Base-by-base conservation (phyloP, 2,113 vertebrate species). In the Tetrao urogallus region DNA sequence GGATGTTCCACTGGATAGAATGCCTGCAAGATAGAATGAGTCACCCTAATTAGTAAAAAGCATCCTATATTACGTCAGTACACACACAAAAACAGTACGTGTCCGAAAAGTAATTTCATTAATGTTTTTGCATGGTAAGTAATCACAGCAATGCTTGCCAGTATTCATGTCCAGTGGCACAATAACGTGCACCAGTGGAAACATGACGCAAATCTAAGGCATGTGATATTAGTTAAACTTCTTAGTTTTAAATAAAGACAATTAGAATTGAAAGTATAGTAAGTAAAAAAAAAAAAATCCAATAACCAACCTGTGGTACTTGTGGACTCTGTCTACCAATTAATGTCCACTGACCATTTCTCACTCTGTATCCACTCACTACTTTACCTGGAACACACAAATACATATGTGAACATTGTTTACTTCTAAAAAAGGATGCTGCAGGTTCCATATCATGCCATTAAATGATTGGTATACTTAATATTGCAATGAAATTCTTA, bases 251-350 rank as follows among this genome's bases (percentile, higher is more conserved):
- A 92, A 64, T 38, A 69, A 30, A 12, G 6, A 13, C 38, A 32
- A 89, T 57, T 73, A 76, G 66, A 85, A 76, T 30, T 36, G 22
- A 60, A 18, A 69, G 8, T 50, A 61, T 19, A 89, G 91, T 16
- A 40, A 61, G 48, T 36, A 25, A 64, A 25, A 64, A 43, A 54
- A 76, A 57, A 50, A 11, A 64, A 64, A 58, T n/a, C 56, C 61
- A 20, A 11, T 36, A 78, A 96, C 96, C 21, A 90, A 99, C 99
- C 98, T 99, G 99, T 61, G 99, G 99, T 72, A 99, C 95, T 67
- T 99, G 99, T 36, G 99, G 99, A 82, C 99, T 99, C 97, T 99
- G 99, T 75, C 98, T 98, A 32, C 99, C 99, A 96, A 99, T 99
- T 93, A 99, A 90, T 1, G 96, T 98, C 99, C 99, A 99, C 34